phyloP scores from a whole-genome alignment of 2,888 invertebrate genomes.

The Tetragnatha montana region DNA sequence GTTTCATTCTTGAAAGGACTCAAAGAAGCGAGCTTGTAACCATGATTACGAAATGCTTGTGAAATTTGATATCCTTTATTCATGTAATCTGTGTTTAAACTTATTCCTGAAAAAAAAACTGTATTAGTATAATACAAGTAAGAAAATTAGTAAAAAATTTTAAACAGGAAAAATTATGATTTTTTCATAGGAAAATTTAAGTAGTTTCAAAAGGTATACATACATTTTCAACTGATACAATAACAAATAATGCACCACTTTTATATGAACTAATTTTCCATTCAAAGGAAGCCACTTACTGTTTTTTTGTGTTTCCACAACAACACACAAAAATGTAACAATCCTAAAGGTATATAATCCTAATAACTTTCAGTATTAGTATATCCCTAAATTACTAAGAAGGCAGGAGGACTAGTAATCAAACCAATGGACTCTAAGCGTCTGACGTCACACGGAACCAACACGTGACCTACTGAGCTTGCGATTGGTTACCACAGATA shows the following conservation, averaged over 20 bases:
- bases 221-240: background rate
- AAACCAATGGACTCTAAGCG: too few relatives aligned
- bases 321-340: too few relatives aligned
- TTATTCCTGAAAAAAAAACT: slow-evolving; percentile 18
- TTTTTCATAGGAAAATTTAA: background rate
- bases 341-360: too few relatives aligned
- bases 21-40: slow-evolving; percentile 67
- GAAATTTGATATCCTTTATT: slow-evolving; percentile 45
- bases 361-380: too few relatives aligned
- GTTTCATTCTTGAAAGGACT: slow-evolving; percentile 63
- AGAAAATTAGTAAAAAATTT: background rate
- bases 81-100: slow-evolving; percentile 4
- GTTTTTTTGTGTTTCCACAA: too few relatives aligned
- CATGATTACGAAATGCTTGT: slow-evolving; percentile 70
- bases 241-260: slow-evolving; percentile 2
- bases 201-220: background rate
- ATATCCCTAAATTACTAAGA: too few relatives aligned
- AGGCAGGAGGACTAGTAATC: too few relatives aligned
- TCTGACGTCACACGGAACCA: too few relatives aligned
- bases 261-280: background rate
- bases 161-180: background rate
- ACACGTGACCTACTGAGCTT: too few relatives aligned
- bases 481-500: too few relatives aligned
- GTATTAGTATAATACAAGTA: background rate
- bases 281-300: too few relatives aligned